Percentiles rank a stretch among this genome's conserved stretches.
phyloP scores from a whole-genome alignment of 1,140 invertebrate genomes.

The Drosophila tristis region DNA sequence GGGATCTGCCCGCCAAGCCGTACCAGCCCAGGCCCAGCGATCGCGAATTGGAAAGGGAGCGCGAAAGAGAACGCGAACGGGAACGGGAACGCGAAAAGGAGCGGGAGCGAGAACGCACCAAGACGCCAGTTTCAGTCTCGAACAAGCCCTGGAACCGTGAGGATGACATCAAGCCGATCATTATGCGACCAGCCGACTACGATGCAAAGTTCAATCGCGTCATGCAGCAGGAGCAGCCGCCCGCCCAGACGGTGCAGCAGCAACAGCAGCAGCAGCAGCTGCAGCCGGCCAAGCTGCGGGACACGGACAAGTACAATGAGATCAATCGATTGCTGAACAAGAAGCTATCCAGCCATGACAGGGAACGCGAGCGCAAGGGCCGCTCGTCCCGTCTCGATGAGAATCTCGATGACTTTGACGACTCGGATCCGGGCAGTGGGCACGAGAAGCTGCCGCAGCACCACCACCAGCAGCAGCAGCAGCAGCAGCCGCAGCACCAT shows the following conservation, averaged over 20 bases:
- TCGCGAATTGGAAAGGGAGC: conserved; percentile 39
- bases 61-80: conserved; percentile 26
- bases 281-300: conserved; percentile 54
- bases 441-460: conserved; percentile 4
- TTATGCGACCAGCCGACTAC: conserved; percentile 79
- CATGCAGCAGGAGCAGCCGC: conserved; percentile 67
- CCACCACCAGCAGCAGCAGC: background rate
- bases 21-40: conserved; percentile 68
- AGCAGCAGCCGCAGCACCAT: conserved; percentile 7
- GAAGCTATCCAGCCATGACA: conserved; percentile 58
- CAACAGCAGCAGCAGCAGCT: conserved; percentile 19
- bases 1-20: conserved; percentile 77
- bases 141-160: conserved; percentile 71
- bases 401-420: conserved; percentile 64
- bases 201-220: conserved; percentile 81
- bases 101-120: conserved; percentile 52
- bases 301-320: conserved; percentile 77
- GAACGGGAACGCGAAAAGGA: conserved; percentile 15
- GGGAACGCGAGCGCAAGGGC: conserved; percentile 46
- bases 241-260: conserved; percentile 1
- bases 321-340: conserved; percentile 78
- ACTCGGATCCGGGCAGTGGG: conserved; percentile 61
- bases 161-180: conserved; percentile 80
- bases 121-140: conserved; percentile 55
- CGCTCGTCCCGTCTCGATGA: conserved; percentile 53